Evolutionary conservation across 2,797 vertebrate species (phyloP).

Genomic region (Helostoma temminkii): DNA sequence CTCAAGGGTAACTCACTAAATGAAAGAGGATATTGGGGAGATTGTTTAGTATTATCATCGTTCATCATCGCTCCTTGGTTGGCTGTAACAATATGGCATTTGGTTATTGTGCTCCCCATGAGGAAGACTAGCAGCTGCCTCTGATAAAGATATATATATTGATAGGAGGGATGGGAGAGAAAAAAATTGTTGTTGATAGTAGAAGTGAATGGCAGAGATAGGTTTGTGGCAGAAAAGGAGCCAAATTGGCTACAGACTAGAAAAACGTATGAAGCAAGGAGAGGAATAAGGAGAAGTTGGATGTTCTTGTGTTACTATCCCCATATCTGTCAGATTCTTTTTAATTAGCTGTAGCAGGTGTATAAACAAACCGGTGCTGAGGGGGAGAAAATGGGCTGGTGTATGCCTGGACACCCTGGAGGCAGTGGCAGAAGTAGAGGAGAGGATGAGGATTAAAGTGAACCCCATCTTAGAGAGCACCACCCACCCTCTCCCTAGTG

Average conservation of each 20-base stretch:
- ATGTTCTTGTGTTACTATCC: constrained; percentile 3
- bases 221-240: constrained; percentile 18
- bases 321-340: constrained; percentile 22
- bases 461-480: constrained; percentile 48
- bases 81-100: constrained; percentile 41
- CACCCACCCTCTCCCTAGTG: constrained; percentile 32
- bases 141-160: constrained; percentile 55
- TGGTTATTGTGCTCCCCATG: constrained; percentile 47
- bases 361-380: constrained; percentile 38
- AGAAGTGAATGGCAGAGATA: constrained; percentile 19
- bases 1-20: constrained; percentile 58
- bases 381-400: neutral
- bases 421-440: constrained; percentile 37
- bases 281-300: constrained; percentile 9
- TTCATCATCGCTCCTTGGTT: constrained; percentile 52
- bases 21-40: constrained; percentile 70
- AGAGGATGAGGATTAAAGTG: constrained; percentile 50
- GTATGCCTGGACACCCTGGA: constrained; percentile 53
- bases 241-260: neutral
- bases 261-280: neutral
- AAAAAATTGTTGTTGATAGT: constrained; percentile 9
- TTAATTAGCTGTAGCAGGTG: constrained; percentile 45
- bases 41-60: constrained; percentile 60
- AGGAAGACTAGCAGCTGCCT: constrained; percentile 64
- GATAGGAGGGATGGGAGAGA: constrained; percentile 33